Base-by-base conservation (phyloP, 1,140 invertebrate species). In the Drosophila kepulauana region DNA sequence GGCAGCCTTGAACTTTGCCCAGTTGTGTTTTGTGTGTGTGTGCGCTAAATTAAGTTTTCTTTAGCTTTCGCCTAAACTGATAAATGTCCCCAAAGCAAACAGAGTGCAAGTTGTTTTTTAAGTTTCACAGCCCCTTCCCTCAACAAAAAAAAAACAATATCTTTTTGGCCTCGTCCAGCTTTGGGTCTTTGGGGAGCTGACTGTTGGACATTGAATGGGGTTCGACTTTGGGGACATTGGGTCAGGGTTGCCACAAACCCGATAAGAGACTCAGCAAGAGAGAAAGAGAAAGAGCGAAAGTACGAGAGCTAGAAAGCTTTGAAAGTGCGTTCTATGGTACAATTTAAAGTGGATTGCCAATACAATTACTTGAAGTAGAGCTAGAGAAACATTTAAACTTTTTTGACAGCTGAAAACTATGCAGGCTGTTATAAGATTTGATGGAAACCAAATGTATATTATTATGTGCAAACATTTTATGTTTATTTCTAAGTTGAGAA, bases 71-170 rank as follows among this genome's bases (percentile, higher is more conserved):
- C 41, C 41, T 49, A 54, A 80, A 64, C 84, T 87, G 82, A 87
- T 87, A 88, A 88, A 87, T 87, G 80, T 88, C 80, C 84, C 84
- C 77, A 80, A 87, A 84, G 84, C 84, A 88, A 80, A 88, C 84
- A 84, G 72, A 87, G 80, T 88, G 84, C 84, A 87, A 88, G 84
- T 87, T 88, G 77, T 88, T 84, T 80, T 88, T 87, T 80, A 88
- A 87, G 82, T 87, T 79, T 84, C 46, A 69, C 52, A 11, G 35
- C 7, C 35, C 35, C 20, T 20, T 20, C 10, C 35, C 35, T 10
- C 35, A 38, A 10, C 69, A 76, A 69, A 69, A 25, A 4, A 25
- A 25, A n/a, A n/a, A n/a, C n/a, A 70, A 62, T 86, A 81, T 85
- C 82, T 85, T 66, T 71, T 69, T 75, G 78, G 69, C 78, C 69